phyloP scores from a whole-genome alignment of 2,888 invertebrate genomes.

The Schizotus pectinicornis region DNA sequence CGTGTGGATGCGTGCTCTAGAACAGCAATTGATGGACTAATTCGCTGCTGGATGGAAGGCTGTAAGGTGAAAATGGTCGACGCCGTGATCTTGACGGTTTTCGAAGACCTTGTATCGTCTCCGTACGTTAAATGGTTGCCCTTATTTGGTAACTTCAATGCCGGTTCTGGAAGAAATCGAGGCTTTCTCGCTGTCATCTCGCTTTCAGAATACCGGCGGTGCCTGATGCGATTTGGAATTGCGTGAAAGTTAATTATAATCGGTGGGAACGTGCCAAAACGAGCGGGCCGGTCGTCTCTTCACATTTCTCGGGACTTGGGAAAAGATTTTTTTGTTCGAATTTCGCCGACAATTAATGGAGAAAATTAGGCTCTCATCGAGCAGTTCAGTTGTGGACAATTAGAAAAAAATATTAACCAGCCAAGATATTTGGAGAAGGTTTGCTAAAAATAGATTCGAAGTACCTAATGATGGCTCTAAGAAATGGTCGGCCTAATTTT shows the following conservation, averaged over 20 bases:
- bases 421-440: too few relatives aligned
- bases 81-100: conserved; percentile 6
- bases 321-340: neutral
- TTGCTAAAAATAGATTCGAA: too few relatives aligned
- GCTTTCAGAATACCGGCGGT: neutral
- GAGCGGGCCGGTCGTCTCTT: neutral
- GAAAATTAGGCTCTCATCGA: too few relatives aligned
- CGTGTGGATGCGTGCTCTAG: neutral
- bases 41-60: too few relatives aligned
- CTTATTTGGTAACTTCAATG: conserved; percentile 3
- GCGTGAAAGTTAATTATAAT: neutral
- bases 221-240: neutral
- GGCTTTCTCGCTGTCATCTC: too few relatives aligned
- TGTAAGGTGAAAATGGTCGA: neutral
- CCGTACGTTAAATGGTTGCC: neutral
- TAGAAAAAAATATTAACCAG: too few relatives aligned
- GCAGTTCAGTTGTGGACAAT: too few relatives aligned
- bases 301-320: neutral
- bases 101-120: conserved; percentile 2
- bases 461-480: too few relatives aligned
- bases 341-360: too few relatives aligned
- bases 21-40: too few relatives aligned
- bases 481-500: too few relatives aligned
- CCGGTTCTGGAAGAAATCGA: neutral
- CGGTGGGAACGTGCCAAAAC: neutral